Evolutionary conservation across 2,888 invertebrate species (phyloP).

Genomic region (Napeogenes sylphis): DNA sequence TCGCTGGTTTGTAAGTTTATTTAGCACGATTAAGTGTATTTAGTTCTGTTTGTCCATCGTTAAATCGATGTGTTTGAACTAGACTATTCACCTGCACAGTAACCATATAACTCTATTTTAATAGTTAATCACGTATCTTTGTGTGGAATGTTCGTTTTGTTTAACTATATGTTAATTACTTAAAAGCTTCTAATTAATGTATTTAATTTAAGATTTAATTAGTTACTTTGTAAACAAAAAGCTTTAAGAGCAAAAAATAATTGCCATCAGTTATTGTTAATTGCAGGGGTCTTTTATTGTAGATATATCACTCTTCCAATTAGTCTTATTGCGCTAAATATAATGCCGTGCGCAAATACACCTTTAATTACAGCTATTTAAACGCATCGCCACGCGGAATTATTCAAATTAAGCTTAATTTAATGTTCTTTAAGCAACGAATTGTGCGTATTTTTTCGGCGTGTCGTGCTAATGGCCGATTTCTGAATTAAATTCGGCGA

Average conservation of each 20-base stretch:
- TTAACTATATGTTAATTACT: no score
- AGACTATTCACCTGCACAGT: no score
- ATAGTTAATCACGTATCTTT: no score
- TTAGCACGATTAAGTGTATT: slow-evolving; percentile 42
- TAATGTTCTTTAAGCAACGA: slow-evolving; percentile 65
- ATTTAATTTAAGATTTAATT: no score
- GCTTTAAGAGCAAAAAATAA: slow-evolving; percentile 29
- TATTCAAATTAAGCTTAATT: slow-evolving; percentile 70
- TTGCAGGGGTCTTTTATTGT: slow-evolving; percentile 2
- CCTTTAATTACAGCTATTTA: slow-evolving; percentile 67
- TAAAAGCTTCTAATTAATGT: no score
- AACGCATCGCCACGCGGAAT: slow-evolving; percentile 68
- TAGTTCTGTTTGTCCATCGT: slow-evolving; percentile 35
- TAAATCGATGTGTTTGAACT: slow-evolving; percentile 25
- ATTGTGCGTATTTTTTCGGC: slow-evolving; percentile 61
- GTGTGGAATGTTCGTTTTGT: no score
- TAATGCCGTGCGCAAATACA: slow-evolving; percentile 48
- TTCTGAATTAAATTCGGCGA: slow-evolving; percentile 62
- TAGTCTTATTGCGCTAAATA: slow-evolving; percentile 21
- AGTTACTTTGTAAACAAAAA: neutral
- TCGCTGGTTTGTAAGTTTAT: slow-evolving; percentile 43
- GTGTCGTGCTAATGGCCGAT: slow-evolving; percentile 61
- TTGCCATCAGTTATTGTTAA: slow-evolving; percentile 6
- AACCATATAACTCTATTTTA: no score
- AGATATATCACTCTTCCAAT: slow-evolving; percentile 19